A percentile compares a stretch with the other conserved stretches of the same genome.
Evolutionary conservation across 1,140 invertebrate species (phyloP).

Genomic region (Drosophila kikkawai): DNA sequence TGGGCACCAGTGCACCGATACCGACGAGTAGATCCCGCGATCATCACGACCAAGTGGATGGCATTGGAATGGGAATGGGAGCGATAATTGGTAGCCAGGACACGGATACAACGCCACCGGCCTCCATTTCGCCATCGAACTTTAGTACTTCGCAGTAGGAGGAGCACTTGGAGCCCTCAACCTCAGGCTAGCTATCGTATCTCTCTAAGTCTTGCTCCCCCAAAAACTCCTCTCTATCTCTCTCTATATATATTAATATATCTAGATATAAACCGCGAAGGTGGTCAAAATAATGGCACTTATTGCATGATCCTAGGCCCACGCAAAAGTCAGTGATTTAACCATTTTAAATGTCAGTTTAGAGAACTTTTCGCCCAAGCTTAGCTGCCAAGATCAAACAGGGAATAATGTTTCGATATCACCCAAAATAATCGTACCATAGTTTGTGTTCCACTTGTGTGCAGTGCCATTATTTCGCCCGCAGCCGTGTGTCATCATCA

Average conservation of each 20-base stretch:
- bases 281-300: constrained; percentile 34
- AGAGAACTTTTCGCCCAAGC: not conserved
- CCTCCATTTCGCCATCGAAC: constrained; percentile 67
- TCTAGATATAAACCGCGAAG: constrained; percentile 26
- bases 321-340: constrained; percentile 5
- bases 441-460: constrained; percentile 1
- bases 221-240: constrained; percentile 42
- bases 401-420: not conserved
- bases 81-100: constrained; percentile 39
- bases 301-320: not conserved
- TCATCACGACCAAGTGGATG: constrained; percentile 59
- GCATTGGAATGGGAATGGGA: constrained; percentile 7
- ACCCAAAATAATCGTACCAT: not conserved
- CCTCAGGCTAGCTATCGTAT: constrained; percentile 59
- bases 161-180: constrained; percentile 33
- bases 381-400: constrained; percentile 4
- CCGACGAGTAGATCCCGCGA: constrained; percentile 47
- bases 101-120: constrained; percentile 67
- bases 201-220: constrained; percentile 45
- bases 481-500: constrained; percentile 35
- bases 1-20: constrained; percentile 55
- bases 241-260: constrained; percentile 10
- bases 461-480: constrained; percentile 50
- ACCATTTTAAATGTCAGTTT: constrained; percentile 3
- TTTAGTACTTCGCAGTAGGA: constrained; percentile 70